Percentiles rank a stretch among this genome's conserved stretches.
Evolutionary conservation across 1,140 invertebrate species (phyloP).

Genomic region (Drosophila baimaii): DNA sequence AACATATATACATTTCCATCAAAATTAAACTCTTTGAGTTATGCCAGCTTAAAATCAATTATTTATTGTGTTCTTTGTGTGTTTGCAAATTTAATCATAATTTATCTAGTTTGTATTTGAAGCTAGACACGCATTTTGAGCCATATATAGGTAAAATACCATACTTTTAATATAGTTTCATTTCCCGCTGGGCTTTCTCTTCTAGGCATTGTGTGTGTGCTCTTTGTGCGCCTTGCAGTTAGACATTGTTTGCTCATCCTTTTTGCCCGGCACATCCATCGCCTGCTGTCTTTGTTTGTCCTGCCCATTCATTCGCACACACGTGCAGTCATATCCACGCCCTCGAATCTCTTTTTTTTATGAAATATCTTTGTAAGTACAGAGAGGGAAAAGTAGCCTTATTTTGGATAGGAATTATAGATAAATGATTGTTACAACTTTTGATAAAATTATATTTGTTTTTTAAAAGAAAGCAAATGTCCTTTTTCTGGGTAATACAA

Average conservation of each 20-base stretch:
- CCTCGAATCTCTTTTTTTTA: conserved; percentile 16
- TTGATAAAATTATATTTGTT: too few relatives aligned
- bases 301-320: conserved; percentile 74
- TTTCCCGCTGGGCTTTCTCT: conserved; percentile 39
- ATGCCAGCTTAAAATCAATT: neutral
- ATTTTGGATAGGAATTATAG: neutral
- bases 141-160: conserved; percentile 1
- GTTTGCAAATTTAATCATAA: neutral
- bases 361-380: conserved; percentile 20
- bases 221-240: conserved; percentile 47
- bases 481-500: too few relatives aligned
- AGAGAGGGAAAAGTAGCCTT: neutral
- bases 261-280: conserved; percentile 58
- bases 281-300: conserved; percentile 78
- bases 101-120: neutral
- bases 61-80: neutral
- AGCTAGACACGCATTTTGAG: neutral
- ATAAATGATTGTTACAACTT: too few relatives aligned
- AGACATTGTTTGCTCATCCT: conserved; percentile 70
- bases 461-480: too few relatives aligned
- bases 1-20: neutral
- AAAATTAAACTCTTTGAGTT: neutral
- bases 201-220: conserved; percentile 10
- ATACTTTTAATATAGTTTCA: conserved; percentile 53
- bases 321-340: conserved; percentile 33